Percentiles rank a stretch among this genome's conserved stretches.
phyloP scores from a whole-genome alignment of 2,797 vertebrate species.

The Tangara arthus region DNA sequence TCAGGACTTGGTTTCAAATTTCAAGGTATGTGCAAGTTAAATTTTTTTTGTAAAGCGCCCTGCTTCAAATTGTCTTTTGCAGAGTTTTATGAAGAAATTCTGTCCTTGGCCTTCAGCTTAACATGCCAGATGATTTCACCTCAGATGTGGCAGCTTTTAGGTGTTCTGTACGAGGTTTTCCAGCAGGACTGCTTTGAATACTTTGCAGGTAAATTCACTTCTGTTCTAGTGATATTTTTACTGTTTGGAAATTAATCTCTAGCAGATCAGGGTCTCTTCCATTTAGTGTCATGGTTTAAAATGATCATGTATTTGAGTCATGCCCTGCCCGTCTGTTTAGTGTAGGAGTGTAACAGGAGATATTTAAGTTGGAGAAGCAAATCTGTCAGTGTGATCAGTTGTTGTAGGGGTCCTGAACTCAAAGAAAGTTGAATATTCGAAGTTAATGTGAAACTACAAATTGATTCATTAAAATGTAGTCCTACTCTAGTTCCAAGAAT shows the following conservation, averaged over 20 bases:
- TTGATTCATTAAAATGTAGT: background rate
- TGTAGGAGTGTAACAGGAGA: background rate
- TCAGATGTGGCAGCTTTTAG: slow-evolving; percentile 97
- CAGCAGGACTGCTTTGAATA: slow-evolving; percentile 96
- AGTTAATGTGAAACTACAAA: background rate
- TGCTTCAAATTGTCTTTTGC: slow-evolving; percentile 17
- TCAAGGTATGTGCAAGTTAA: background rate
- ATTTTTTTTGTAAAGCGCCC: background rate
- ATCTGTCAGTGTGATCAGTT: slow-evolving; percentile 6
- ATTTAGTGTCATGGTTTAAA: background rate
- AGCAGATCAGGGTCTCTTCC: background rate
- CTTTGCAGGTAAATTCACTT: slow-evolving; percentile 85
- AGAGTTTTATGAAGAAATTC: slow-evolving; percentile 98
- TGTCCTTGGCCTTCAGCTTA: slow-evolving; percentile 92
- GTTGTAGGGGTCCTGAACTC: background rate
- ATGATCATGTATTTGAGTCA: background rate
- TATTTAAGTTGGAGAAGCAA: background rate
- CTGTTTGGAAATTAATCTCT: background rate
- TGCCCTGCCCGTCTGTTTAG: background rate
- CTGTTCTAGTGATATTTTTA: background rate
- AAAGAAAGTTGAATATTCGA: background rate
- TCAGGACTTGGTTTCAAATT: background rate
- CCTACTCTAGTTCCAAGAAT: background rate
- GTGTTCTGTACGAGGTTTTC: slow-evolving; percentile 91
- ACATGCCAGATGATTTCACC: slow-evolving; percentile 93